These are phyloP conservation scores for Erebia palarica DNA, from an alignment of 2,888 invertebrate genomes.

Conservation along the genomic window DNA sequence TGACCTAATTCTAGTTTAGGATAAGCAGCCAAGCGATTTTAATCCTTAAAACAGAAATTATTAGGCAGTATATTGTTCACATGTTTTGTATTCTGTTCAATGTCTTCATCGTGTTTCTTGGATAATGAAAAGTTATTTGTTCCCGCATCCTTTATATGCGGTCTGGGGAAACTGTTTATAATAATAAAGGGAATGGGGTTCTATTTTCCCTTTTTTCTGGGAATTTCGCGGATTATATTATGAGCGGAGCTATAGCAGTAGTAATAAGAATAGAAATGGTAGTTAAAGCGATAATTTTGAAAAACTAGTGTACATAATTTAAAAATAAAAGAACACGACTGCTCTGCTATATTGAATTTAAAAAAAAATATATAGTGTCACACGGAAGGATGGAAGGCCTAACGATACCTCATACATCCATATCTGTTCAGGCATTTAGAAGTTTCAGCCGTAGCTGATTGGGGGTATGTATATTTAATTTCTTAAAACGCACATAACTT, in stretches of 20 bases:
- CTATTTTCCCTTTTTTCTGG: slow-evolving; percentile 6
- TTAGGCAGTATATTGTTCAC: slow-evolving; percentile 20
- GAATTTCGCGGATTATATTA: slow-evolving; percentile 1
- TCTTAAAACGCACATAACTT: too few species aligned
- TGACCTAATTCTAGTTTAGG: slow-evolving; percentile 32
- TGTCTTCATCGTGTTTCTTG: slow-evolving; percentile 38
- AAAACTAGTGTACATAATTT: background rate
- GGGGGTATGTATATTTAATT: too few species aligned
- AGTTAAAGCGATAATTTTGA: background rate
- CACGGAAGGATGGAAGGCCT: too few species aligned
- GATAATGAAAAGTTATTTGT: slow-evolving; percentile 39
- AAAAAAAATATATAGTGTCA: too few species aligned
- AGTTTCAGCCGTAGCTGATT: too few species aligned
- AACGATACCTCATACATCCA: too few species aligned
- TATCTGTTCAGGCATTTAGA: too few species aligned
- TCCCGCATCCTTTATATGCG: slow-evolving; percentile 28
- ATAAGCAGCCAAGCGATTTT: slow-evolving; percentile 24
- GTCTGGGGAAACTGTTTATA: slow-evolving; percentile 9
- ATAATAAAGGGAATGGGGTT: slow-evolving; percentile 14
- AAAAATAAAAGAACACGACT: too few species aligned
- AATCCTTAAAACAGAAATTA: slow-evolving; percentile 15
- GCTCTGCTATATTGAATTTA: too few species aligned
- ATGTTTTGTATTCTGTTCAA: slow-evolving; percentile 30
- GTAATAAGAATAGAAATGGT: background rate
- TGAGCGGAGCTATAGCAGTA: background rate